Evolutionary conservation across 2,113 vertebrate genomes (phyloP).

Genomic region (Galbula dea): DNA sequence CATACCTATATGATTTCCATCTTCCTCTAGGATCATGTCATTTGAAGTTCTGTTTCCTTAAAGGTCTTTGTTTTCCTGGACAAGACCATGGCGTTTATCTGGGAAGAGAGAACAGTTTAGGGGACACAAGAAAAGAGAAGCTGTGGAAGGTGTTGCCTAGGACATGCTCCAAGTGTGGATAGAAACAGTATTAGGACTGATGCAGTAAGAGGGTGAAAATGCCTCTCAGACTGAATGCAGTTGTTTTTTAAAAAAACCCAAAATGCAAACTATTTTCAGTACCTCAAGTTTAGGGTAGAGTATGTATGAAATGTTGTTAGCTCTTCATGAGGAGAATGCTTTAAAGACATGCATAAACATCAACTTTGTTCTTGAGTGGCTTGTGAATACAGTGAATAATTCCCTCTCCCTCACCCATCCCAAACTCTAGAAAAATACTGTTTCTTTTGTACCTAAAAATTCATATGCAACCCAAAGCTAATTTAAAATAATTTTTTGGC

Average conservation of each 20-base stretch:
- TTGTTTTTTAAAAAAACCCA: not conserved
- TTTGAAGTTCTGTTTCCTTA: conserved; percentile 1
- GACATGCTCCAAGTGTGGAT: not conserved
- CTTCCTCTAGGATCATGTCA: not conserved
- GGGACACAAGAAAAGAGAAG: not conserved
- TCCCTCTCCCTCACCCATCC: not conserved
- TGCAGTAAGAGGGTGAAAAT: not conserved
- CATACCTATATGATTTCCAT: not conserved
- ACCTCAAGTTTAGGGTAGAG: not conserved
- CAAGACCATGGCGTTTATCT: not conserved
- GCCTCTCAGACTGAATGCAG: not conserved
- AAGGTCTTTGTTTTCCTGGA: not conserved
- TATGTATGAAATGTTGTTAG: not conserved
- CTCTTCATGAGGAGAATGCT: not conserved
- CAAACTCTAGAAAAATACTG: not conserved
- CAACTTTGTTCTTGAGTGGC: not conserved
- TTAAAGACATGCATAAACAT: not conserved
- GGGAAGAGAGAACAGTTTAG: not conserved
- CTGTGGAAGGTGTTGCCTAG: not conserved
- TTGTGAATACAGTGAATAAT: not conserved
- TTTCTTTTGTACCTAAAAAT: not conserved
- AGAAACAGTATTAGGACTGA: not conserved
- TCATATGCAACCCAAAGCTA: not conserved
- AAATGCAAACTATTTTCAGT: conserved; percentile 17
- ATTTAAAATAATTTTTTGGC: not conserved